A percentile compares a stretch with the other conserved stretches of the same genome.
These are phyloP conservation scores for Adelphocoris suturalis DNA, from an alignment of 2,888 invertebrate genomes.

Conservation along the genomic window DNA sequence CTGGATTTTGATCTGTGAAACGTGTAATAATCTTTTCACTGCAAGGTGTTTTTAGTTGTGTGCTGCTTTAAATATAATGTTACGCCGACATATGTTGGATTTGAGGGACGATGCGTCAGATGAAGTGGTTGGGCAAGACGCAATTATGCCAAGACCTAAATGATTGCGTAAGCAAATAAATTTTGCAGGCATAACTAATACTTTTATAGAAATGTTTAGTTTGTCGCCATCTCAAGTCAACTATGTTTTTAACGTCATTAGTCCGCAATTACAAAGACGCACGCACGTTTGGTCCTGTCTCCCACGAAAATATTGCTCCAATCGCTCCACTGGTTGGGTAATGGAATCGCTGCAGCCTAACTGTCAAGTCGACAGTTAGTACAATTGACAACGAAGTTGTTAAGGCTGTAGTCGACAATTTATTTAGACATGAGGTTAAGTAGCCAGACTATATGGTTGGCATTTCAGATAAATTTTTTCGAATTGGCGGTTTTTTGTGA, in stretches of 20 bases:
- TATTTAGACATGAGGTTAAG: slow-evolving; percentile 40
- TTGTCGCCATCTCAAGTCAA: neutral
- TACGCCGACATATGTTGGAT: too few species aligned
- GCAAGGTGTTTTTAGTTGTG: too few species aligned
- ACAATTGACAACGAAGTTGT: slow-evolving; percentile 27
- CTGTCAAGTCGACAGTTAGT: neutral
- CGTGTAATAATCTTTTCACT: too few species aligned
- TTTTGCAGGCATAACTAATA: slow-evolving; percentile 29
- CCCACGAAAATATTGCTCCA: neutral
- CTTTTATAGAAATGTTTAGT: slow-evolving; percentile 40
- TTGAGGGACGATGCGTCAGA: too few species aligned
- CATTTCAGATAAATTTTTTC: neutral
- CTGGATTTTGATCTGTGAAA: too few species aligned
- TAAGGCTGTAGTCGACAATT: slow-evolving; percentile 24
- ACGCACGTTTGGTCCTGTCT: neutral
- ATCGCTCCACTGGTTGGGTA: slow-evolving; percentile 49
- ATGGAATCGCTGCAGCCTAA: slow-evolving; percentile 10
- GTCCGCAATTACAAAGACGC: slow-evolving; percentile 46
- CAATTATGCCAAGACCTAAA: too few species aligned
- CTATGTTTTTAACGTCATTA: neutral
- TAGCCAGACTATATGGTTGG: too few species aligned
- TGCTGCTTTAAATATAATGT: too few species aligned
- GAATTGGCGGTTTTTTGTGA: slow-evolving; percentile 40
- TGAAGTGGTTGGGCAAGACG: too few species aligned
- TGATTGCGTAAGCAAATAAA: too few species aligned